Evolutionary conservation across 2,797 vertebrate species (phyloP), one percentile per base, ranked within the genome.

Genomic region (Cossypha caffra): DNA sequence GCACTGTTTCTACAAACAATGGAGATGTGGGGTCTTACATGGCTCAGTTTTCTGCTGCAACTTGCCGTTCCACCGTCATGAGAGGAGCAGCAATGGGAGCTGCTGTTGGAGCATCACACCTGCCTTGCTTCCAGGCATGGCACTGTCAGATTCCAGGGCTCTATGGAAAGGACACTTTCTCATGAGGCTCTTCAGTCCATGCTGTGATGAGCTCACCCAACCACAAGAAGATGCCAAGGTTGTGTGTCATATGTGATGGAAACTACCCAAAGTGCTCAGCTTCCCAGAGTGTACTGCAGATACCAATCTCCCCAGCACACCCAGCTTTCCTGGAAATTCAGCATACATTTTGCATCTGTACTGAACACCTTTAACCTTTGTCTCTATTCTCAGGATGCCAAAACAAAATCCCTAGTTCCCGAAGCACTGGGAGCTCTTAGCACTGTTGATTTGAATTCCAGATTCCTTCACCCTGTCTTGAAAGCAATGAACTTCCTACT

Each of bases 401-500:
- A 57, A 90, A 52, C 0, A 7, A 85, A 90, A 80, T 24, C 74
- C 54, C 69, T n/a, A 55, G 50, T 23, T 94, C 69, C 69, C 84
- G n/a, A 88, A 86, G 54, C 28, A 72, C 51, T 47, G 23, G 21
- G 21, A 74, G 28, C 45, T 52, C 42, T 54, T 37, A 71, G 26
- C 38, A 6, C 33, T n/a, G 16, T 29, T 90, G 69, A 91, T 88
- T 91, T 75, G 35, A 93, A 83, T 90, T 50, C 87, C 79, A 94
- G 69, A 86, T 68, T 83, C 58, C 26, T 84, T 88, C 38, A 47
- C 11, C 18, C 35, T 28, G 7, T 33, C 54, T 75, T 38, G 40
- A 83, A 80, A 90, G 43, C n/a, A 93, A 47, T 13, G 50, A 72
- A 51, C 35, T 66, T 94, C 78, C 67, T 45, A 59, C 37, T 40